Conservation (phyloP, 2,888 invertebrate genomes). For the Rhamnusium bicolor region DNA sequence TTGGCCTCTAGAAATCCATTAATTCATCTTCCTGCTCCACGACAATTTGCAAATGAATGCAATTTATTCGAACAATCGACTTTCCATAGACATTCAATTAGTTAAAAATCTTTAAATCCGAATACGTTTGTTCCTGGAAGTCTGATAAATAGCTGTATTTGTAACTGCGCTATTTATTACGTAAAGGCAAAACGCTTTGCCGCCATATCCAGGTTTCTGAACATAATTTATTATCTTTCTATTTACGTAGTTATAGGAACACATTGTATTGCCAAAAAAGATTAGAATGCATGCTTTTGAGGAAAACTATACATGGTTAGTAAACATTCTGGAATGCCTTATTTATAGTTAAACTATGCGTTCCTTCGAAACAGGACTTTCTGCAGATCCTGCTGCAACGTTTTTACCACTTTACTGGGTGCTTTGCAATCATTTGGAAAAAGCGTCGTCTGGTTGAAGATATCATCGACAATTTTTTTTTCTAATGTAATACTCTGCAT, state of each 20-base stretch:
- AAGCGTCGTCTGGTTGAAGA: no score
- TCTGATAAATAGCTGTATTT: slow-evolving; percentile 58
- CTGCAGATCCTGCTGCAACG: no score
- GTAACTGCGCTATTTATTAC: slow-evolving; percentile 60
- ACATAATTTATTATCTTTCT: neutral
- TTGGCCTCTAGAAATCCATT: neutral
- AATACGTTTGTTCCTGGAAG: slow-evolving; percentile 41
- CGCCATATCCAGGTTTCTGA: neutral
- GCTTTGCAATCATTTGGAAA: no score
- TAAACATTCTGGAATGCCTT: no score
- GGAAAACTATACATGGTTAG: no score
- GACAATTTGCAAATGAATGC: slow-evolving; percentile 30
- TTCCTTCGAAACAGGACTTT: no score
- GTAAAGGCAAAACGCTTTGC: slow-evolving; percentile 27
- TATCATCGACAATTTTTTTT: no score
- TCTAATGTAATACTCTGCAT: no score
- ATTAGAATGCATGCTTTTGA: no score
- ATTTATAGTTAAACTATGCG: no score
- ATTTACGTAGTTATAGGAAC: neutral
- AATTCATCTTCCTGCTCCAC: neutral
- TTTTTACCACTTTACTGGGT: no score
- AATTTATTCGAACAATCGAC: slow-evolving; percentile 35
- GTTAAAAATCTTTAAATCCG: slow-evolving; percentile 34
- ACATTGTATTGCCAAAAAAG: neutral
- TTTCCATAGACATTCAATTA: slow-evolving; percentile 36